Conservation (phyloP, 2,797 vertebrate species). For the Scyliorhinus canicula region DNA sequence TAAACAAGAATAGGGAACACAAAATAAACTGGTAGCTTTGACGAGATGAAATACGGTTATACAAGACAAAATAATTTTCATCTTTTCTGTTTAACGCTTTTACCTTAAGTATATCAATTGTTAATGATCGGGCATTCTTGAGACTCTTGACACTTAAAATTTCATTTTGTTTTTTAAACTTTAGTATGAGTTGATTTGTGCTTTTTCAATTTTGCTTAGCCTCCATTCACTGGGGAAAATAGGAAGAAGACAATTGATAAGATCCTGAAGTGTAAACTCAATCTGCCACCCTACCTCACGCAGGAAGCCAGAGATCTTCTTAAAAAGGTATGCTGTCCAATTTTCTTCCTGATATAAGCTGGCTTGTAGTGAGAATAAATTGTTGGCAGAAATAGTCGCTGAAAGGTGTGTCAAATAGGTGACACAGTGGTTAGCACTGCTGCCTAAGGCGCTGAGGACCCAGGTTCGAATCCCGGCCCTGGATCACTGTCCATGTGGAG, state of each 20-base stretch:
- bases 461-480: no score
- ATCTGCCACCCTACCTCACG: slow-evolving; percentile 98
- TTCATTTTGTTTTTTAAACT: neutral
- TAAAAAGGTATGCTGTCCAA: slow-evolving; percentile 71
- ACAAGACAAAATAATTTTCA: neutral
- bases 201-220: slow-evolving; percentile 55
- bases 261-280: slow-evolving; percentile 96
- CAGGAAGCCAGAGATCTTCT: slow-evolving; percentile 97
- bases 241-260: slow-evolving; percentile 94
- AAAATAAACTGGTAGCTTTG: neutral
- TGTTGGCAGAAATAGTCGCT: neutral
- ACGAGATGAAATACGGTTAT: neutral
- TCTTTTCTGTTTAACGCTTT: neutral
- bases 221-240: slow-evolving; percentile 90
- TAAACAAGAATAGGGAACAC: neutral
- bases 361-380: neutral
- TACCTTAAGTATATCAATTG: neutral
- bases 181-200: slow-evolving; percentile 9
- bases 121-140: neutral
- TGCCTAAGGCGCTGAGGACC: no score
- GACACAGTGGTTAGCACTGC: no score
- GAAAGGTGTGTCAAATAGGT: no score
- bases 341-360: neutral
- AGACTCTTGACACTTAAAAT: neutral
- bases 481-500: no score